These are phyloP conservation scores for Clupea harengus DNA, from an alignment of 2,113 vertebrate genomes.

Conservation along the genomic window DNA sequence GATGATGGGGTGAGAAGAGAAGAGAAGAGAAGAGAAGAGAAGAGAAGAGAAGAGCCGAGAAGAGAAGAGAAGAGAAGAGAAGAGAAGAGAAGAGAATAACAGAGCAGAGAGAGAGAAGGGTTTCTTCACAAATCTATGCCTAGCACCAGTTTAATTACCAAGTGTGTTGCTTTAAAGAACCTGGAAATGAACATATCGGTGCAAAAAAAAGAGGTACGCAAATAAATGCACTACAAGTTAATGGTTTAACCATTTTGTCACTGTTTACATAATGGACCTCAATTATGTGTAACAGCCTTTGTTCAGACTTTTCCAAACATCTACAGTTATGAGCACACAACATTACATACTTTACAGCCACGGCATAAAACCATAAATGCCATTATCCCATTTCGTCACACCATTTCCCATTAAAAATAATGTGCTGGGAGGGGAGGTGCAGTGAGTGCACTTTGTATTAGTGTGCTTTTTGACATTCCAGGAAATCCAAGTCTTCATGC, in stretches of 20 bases:
- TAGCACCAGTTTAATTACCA: background rate
- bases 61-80: background rate
- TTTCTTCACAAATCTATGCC: too few relatives aligned
- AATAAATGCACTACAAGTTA: constrained; percentile 15
- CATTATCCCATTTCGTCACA: constrained; percentile 52
- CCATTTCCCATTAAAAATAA: constrained; percentile 49
- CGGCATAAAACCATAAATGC: constrained; percentile 60
- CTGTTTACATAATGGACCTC: constrained; percentile 37
- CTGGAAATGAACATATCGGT: background rate
- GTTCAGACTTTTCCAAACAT: constrained; percentile 43
- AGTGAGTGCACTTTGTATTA: constrained; percentile 30
- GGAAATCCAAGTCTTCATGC: constrained; percentile 26
- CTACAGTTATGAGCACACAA: constrained; percentile 40
- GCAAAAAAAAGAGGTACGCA: background rate
- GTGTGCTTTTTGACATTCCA: constrained; percentile 32
- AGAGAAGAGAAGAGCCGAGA: background rate
- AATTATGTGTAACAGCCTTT: constrained; percentile 28
- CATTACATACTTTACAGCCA: constrained; percentile 53
- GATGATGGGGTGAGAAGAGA: background rate
- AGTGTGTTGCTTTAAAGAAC: background rate
- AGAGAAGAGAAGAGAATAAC: background rate
- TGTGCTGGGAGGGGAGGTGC: constrained; percentile 23
- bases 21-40: background rate
- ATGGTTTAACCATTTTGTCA: constrained; percentile 21
- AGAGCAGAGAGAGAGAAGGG: background rate